Percentiles rank a stretch among this genome's conserved stretches.
These are phyloP conservation scores for Diacarnus erythraeanus DNA, from an alignment of 37 sponge, comb jelly and placozoan genomes.

Conservation along the genomic window DNA sequence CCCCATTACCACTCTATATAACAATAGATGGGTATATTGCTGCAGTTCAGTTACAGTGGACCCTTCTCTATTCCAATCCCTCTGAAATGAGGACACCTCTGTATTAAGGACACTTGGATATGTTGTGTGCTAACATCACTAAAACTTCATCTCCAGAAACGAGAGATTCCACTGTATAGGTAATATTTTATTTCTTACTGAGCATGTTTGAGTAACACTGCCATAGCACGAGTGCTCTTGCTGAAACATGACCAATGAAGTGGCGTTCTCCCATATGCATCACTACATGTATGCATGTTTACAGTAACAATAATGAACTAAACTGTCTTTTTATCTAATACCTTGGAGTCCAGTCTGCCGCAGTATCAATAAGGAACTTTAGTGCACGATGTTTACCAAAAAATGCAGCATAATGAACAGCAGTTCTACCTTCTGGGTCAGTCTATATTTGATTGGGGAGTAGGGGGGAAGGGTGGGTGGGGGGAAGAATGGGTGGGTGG, in stretches of 20 bases:
- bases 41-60: not conserved
- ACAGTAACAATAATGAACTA: too few relatives aligned
- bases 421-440: slow-evolving; percentile 78
- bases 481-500: too few relatives aligned
- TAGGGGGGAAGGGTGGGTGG: too few relatives aligned
- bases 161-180: too few relatives aligned
- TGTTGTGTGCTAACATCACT: too few relatives aligned
- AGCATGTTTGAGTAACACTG: slow-evolving; percentile 71
- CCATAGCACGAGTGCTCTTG: slow-evolving; percentile 61
- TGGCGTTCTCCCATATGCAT: slow-evolving; percentile 79
- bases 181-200: slow-evolving; percentile 35
- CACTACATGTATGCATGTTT: slow-evolving; percentile 28
- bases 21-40: not conserved
- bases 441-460: slow-evolving; percentile 15
- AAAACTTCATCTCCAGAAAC: not conserved
- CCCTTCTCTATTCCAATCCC: too few relatives aligned
- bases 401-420: slow-evolving; percentile 93
- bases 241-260: slow-evolving; percentile 82
- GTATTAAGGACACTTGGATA: too few relatives aligned
- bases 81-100: too few relatives aligned
- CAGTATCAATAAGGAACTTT: slow-evolving; percentile 80
- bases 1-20: slow-evolving; percentile 57
- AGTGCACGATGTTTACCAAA: slow-evolving; percentile 79
- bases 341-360: slow-evolving; percentile 79
- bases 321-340: not conserved